Conservation (phyloP, 2,797 vertebrate genomes). For the Poeciliopsis gracilis region DNA sequence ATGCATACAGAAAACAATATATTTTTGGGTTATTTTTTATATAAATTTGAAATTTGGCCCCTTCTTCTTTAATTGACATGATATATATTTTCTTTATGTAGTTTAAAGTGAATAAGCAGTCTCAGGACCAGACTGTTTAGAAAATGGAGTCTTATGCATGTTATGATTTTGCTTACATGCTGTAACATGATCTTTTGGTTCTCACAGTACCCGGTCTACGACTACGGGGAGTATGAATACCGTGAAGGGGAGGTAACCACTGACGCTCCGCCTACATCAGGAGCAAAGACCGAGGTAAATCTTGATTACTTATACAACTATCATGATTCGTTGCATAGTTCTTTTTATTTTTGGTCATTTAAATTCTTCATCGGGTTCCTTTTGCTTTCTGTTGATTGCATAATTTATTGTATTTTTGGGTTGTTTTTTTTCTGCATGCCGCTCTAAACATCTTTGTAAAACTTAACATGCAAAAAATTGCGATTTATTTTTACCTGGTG, state of each 20-base stretch:
- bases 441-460: not conserved
- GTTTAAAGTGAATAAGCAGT: not conserved
- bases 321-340: conserved; percentile 14
- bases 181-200: conserved; percentile 71
- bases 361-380: not conserved
- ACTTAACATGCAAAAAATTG: not conserved
- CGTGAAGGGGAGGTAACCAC: conserved; percentile 86
- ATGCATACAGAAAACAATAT: conserved; percentile 32
- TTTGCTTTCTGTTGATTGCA: not conserved
- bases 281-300: conserved; percentile 88
- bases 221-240: conserved; percentile 94
- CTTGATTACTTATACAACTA: conserved; percentile 9
- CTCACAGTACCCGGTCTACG: conserved; percentile 90
- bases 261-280: conserved; percentile 84
- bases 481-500: not conserved
- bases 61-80: conserved; percentile 42
- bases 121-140: not conserved
- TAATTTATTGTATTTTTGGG: not conserved
- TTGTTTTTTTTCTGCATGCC: not conserved
- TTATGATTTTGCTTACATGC: conserved; percentile 56
- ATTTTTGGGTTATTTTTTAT: not conserved
- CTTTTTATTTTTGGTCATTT: not conserved
- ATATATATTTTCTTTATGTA: conserved; percentile 1
- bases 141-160: conserved; percentile 6
- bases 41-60: conserved; percentile 38